Base-by-base conservation (phyloP, 2,888 invertebrate genomes). In the Tridacna crocea region DNA sequence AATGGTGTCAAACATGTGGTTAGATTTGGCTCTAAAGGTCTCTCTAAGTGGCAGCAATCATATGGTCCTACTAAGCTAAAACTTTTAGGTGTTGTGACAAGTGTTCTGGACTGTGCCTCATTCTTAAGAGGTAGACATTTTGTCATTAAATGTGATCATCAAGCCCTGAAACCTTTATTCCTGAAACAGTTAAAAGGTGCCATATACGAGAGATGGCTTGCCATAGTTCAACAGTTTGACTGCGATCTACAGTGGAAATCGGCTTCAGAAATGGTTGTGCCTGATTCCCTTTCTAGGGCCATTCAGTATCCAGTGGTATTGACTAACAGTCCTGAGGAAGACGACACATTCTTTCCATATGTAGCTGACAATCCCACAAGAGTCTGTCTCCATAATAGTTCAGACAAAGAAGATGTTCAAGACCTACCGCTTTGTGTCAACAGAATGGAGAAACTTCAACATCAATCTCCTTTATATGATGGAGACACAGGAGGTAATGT, bases 151-250 rank as follows among this genome's bases (percentile, higher is more conserved):
- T 85, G 84, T 78, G 82, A 88, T 48, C 82, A 84, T 24, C 82
- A 84, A 68, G 79, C 77, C 17, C 65, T 79, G 2, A 75, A 78
- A 26, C 79, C 82, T 15, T 36, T 68, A 13, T 68, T 47, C 26
- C 80, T 79, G 61, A 83, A 78, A 61, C 72, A 74, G 17, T n/a
- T 78, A 3, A 60, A 75, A 61, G 78, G 70, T 58, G 78, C 80
- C 4, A 82, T 87, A 10, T 84, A 87, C 75, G 84, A 87, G 19
- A 51, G 83, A n/a, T 83, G 85, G 83, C 27, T 85, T 4, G 63
- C 82, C 3, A 80, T 81, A 19, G 55, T 85, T n/a, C 81, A 86
- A 46, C 80, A 81, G 58, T 83, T 81, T 72, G 79, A 80, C 27
- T 73, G 74, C 65, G 77, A 83, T 17, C 76, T 83, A 74, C 19